Evolutionary conservation across 2,113 vertebrate genomes (phyloP), one percentile per base, ranked within the genome.

Genomic region (Morone saxatilis): DNA sequence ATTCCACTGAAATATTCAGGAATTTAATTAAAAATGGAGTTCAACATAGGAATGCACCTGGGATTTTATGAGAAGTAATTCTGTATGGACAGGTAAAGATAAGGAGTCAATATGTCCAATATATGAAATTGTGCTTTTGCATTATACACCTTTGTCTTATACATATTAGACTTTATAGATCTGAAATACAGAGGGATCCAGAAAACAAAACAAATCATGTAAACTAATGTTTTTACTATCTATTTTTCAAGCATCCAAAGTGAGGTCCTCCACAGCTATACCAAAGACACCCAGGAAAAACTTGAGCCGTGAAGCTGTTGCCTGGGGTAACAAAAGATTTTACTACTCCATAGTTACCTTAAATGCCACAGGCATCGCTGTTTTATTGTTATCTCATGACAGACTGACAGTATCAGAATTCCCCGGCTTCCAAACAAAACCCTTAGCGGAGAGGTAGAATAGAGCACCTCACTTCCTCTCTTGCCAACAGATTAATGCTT

Each of bases 391-490:
- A 91, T 90, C 87, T 86, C 75, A 31, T 36, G 81, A 72, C 88
- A 83, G 83, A 76, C 71, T 91, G 93, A 90, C 88, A 83, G 75
- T 85, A 81, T 88, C 86, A 85, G 76, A 83, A 86, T 89, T 89
- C 81, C 88, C 88, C 14, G 60, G 80, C 90, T 85, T 84, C 71
- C 66, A 78, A 86, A 91, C 88, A 86, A 92, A 91, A 84, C 81
- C 76, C 80, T 69, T 38, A 51, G 89, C 22, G 6, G 66, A 86
- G 68, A 56, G 78, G 71, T 57, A 84, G 85, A 91, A 91, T 43
- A 89, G 67, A 89, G 41, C 60, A 43, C 74, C 85, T 85, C 69
- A 80, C 79, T 85, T 83, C 82, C 86, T 84, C 80, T 87, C 47
- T 85, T 84, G 65, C 80, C 66, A 65, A 43, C 83, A 91, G 89